Conservation (phyloP, 2,888 invertebrate genomes). For the Cataglyphis rosenhaueri region DNA sequence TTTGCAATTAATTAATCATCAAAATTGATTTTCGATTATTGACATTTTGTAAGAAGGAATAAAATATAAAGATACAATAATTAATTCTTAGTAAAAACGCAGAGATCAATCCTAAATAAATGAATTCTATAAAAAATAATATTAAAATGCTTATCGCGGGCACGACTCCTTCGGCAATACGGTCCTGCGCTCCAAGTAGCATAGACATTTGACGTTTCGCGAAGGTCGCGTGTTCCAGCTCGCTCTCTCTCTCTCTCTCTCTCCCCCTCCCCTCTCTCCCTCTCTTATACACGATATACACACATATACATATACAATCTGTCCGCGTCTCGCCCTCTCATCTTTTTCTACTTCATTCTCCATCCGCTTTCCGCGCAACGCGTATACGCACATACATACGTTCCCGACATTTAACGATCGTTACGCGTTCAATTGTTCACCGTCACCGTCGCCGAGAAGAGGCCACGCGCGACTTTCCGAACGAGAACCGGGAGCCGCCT, state of each 20-base stretch:
- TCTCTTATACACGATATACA: conserved; percentile 35
- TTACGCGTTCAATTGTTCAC: conserved; percentile 72
- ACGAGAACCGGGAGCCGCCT: conserved; percentile 29
- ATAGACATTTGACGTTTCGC: conserved; percentile 84
- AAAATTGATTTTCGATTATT: background rate
- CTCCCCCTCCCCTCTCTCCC: conserved; percentile 56
- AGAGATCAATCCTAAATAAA: background rate
- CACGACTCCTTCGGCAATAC: conserved; percentile 73
- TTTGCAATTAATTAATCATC: background rate
- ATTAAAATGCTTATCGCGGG: conserved; percentile 39
- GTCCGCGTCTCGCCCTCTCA: conserved; percentile 8
- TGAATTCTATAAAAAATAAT: background rate
- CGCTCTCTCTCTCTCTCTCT: conserved; percentile 56
- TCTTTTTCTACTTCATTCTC: conserved; percentile 45
- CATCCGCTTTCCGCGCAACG: conserved; percentile 52
- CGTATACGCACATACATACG: conserved; percentile 61
- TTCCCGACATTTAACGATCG: conserved; percentile 71
- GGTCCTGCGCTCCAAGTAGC: conserved; percentile 79
- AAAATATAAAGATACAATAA: background rate
- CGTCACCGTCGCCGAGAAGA: conserved; percentile 58
- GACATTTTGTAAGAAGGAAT: background rate
- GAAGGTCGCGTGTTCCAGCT: conserved; percentile 81
- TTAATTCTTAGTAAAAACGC: too few species aligned
- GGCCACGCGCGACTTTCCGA: conserved; percentile 57
- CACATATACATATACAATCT: conserved; percentile 37